Percentiles rank a stretch among this genome's conserved stretches.
These are phyloP conservation scores for Microctonus brassicae DNA, from an alignment of 2,888 invertebrate species.

Conservation along the genomic window DNA sequence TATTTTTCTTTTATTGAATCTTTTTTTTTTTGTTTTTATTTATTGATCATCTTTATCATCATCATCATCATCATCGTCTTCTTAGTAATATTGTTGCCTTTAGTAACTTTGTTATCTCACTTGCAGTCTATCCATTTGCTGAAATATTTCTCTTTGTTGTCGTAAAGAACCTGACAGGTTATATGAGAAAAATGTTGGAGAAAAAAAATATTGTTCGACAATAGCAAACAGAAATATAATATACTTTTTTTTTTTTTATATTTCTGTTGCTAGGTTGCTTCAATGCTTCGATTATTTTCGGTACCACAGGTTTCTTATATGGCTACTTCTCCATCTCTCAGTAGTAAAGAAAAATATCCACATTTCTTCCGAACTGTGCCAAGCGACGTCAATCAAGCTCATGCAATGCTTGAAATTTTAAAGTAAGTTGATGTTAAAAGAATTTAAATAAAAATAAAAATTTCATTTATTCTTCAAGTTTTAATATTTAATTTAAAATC, in stretches of 20 bases:
- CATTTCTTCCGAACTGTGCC: constrained; percentile 74
- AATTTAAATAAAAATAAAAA: neutral
- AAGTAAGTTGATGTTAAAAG: constrained; percentile 60
- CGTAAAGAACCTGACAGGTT: neutral
- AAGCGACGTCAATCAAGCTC: constrained; percentile 72
- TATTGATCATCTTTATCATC: neutral
- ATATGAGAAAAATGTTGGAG: neutral
- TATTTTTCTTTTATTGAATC: neutral
- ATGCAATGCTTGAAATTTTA: constrained; percentile 72
- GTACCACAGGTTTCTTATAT: constrained; percentile 74
- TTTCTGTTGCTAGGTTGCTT: constrained; percentile 69
- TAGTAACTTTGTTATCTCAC: constrained; percentile 2
- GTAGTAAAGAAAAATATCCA: constrained; percentile 71
- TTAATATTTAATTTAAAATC: too few species aligned
- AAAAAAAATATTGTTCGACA: constrained; percentile 2
- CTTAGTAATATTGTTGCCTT: neutral
- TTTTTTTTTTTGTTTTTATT: too few species aligned
- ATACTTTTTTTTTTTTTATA: neutral
- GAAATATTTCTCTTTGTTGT: neutral
- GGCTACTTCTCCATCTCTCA: constrained; percentile 72
- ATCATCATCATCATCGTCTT: neutral
- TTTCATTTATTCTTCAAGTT: too few species aligned
- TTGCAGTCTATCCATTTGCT: neutral
- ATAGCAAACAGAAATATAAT: neutral
- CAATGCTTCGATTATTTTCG: constrained; percentile 71